Evolutionary conservation across 2,797 vertebrate species (phyloP).

Genomic region (Phoxinus dragarum): DNA sequence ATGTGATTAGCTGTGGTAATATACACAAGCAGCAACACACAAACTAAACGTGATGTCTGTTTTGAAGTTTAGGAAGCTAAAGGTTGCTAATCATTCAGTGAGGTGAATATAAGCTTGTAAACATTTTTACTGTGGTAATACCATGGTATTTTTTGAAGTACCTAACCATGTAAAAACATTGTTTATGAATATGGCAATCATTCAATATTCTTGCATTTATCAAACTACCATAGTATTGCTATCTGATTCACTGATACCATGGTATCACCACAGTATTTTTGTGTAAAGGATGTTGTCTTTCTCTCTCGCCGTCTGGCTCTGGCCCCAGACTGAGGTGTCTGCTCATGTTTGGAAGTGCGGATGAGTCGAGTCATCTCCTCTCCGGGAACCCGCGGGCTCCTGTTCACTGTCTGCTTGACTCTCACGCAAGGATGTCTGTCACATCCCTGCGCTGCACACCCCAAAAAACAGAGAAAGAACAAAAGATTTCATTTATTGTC

Average conservation of each 20-base stretch:
- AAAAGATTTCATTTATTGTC: background rate
- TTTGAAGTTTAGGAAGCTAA: background rate
- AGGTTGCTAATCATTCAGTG: background rate
- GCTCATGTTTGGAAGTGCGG: conserved; percentile 52
- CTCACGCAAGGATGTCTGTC: conserved; percentile 49
- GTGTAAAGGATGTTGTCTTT: conserved; percentile 10
- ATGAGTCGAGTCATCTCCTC: conserved; percentile 47
- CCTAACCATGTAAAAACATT: no score
- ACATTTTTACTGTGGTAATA: background rate
- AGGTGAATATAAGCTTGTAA: background rate
- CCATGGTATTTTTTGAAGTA: background rate
- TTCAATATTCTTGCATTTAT: background rate
- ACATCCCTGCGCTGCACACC: conserved; percentile 13
- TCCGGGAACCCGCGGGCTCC: conserved; percentile 46
- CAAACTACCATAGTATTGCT: background rate
- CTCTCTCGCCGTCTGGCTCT: conserved; percentile 14
- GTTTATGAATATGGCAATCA: background rate
- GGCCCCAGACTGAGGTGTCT: conserved; percentile 55
- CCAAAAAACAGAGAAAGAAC: background rate
- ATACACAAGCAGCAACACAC: background rate
- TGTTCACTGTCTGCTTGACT: conserved; percentile 34
- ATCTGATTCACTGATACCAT: conserved; percentile 8
- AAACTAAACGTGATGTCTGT: background rate
- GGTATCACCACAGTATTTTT: background rate
- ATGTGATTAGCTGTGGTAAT: background rate